Evolutionary conservation across 2,113 vertebrate genomes (phyloP), one percentile per base, ranked within the genome.

Genomic region (Acrocephalus kingi): DNA sequence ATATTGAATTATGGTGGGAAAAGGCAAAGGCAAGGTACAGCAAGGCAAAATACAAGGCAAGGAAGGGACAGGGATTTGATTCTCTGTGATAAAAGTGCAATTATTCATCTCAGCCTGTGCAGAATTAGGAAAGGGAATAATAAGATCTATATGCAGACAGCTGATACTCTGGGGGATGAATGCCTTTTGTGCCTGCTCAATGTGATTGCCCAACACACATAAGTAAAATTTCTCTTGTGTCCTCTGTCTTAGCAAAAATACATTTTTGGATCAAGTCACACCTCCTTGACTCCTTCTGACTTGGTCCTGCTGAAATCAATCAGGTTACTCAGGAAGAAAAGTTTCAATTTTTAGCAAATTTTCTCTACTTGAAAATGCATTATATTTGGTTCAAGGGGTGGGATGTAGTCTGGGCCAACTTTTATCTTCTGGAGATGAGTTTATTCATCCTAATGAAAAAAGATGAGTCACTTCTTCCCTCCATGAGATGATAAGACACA

Each of bases 281-380:
- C 28, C 33, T 90, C 49, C n/a, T 37, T 48, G 22, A 52, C 49
- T 68, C 2, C 0, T 0, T 33, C 43, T 88, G 35, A 72, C 46
- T 89, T 0, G 0, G 28, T 55, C 33, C 62, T 87, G 46, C 75
- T 86, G 64, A 71, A 92, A 84, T 66, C 80, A 90, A 49, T n/a
- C 77, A 61, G 27, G n/a, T 69, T 77, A 73, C 10, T 56, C 41
- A 74, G 14, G 24, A 30, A 72, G 51, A 81, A 87, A 96, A 63
- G 63, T 59, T 87, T 89, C 54, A 56, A 48, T 28, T 87, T 84
- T 91, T 87, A 84, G 56, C 30, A 75, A 52, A 22, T 84, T 87
- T 91, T 89, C 45, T 87, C 39, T 87, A 24, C 30, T 75, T 87
- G 64, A 89, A 93, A 96, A 96, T 68, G 35, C 56, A 75, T 91